Percentiles rank a stretch among this genome's conserved stretches.
These are phyloP conservation scores for Trinectes maculatus DNA, from an alignment of 2,113 vertebrate species.

Conservation along the genomic window DNA sequence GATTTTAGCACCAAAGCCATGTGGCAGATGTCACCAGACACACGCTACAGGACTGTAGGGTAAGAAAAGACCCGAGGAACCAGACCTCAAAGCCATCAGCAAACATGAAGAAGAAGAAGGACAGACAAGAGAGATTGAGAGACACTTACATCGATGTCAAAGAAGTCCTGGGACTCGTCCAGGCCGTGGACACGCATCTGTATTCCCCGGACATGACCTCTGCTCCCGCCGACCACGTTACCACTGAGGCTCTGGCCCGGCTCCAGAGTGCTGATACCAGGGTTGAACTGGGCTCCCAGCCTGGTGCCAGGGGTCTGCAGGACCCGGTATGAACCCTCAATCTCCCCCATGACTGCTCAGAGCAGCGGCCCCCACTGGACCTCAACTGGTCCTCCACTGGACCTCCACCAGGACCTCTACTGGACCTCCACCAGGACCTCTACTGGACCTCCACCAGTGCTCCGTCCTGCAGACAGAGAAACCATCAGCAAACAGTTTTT, in stretches of 20 bases:
- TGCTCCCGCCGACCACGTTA: constrained; percentile 65
- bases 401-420: too few relatives aligned
- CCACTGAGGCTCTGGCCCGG: constrained; percentile 83
- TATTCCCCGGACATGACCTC: constrained; percentile 64
- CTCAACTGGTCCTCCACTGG: too few relatives aligned
- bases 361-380: constrained; percentile 31
- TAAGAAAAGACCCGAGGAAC: constrained; percentile 26
- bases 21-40: constrained; percentile 74
- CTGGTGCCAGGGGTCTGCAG: constrained; percentile 90
- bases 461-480: too few relatives aligned
- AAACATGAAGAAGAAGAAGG: too few relatives aligned
- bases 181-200: constrained; percentile 87
- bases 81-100: constrained; percentile 32
- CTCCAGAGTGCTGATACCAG: constrained; percentile 91
- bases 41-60: constrained; percentile 25
- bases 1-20: constrained; percentile 79
- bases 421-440: too few relatives aligned
- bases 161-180: constrained; percentile 87
- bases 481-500: too few relatives aligned
- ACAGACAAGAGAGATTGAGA: neutral
- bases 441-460: too few relatives aligned
- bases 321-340: constrained; percentile 91
- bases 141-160: constrained; percentile 88
- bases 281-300: constrained; percentile 83
- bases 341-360: constrained; percentile 88